A percentile compares a stretch with the other conserved stretches of the same genome.
Conservation (phyloP, 1,140 invertebrate species). For the Ceratosolen fusciceps region DNA sequence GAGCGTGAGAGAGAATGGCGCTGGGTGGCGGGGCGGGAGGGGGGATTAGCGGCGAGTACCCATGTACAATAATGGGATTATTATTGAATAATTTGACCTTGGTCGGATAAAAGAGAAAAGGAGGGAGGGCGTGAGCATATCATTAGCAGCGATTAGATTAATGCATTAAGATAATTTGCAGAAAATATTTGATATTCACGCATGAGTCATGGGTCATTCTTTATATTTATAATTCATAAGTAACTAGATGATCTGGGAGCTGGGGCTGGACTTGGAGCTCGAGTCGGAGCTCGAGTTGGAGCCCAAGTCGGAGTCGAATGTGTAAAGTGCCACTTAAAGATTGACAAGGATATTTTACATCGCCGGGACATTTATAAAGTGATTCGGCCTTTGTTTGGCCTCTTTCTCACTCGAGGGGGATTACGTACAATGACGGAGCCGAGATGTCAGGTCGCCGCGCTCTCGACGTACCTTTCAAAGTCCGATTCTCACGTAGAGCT, state of each 20-base stretch:
- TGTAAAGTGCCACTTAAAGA: neutral
- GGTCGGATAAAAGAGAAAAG: neutral
- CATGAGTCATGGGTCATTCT: neutral
- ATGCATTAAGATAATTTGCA: neutral
- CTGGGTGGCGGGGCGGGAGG: too few species aligned
- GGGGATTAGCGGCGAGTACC: too few species aligned
- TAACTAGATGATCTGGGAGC: neutral
- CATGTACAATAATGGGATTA: neutral
- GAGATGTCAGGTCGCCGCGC: neutral
- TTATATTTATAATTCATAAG: neutral
- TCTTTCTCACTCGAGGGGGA: neutral
- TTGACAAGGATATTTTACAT: neutral
- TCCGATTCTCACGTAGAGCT: slow-evolving; percentile 1
- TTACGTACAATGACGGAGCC: neutral
- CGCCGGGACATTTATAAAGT: neutral
- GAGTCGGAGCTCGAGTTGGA: too few species aligned
- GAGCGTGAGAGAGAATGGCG: too few species aligned
- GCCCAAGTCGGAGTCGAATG: too few species aligned
- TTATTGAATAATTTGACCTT: neutral
- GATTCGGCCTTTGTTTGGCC: neutral
- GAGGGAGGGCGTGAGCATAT: too few species aligned
- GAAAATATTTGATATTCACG: neutral
- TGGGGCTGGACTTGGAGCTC: too few species aligned
- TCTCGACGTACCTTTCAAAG: neutral
- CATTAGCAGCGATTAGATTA: neutral